Evolutionary conservation across 2,888 invertebrate species (phyloP).

Genomic region (Troides aeacus): DNA sequence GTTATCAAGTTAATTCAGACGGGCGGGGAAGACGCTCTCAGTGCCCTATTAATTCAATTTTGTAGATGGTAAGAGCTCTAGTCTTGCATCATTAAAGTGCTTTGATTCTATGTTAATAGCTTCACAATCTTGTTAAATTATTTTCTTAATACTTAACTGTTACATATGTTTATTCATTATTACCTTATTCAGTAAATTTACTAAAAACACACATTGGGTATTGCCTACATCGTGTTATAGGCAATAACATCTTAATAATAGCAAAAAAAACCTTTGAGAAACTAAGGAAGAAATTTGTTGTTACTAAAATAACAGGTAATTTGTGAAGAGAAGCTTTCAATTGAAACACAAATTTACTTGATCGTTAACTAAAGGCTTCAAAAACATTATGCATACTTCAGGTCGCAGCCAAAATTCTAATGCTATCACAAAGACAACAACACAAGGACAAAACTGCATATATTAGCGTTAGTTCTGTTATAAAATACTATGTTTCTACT

Average conservation of each 20-base stretch:
- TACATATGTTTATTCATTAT: no score
- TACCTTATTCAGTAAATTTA: no score
- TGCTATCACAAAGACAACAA: no score
- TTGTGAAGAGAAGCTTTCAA: not conserved
- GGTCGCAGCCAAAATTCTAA: not conserved
- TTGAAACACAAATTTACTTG: not conserved
- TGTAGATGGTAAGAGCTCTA: constrained; percentile 10
- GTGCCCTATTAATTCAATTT: constrained; percentile 22
- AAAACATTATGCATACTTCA: not conserved
- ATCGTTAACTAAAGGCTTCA: not conserved
- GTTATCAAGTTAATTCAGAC: constrained; percentile 15
- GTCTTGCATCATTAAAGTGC: constrained; percentile 1
- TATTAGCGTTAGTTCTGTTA: not conserved
- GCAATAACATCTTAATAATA: not conserved
- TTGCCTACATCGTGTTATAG: no score
- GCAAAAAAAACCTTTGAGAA: not conserved
- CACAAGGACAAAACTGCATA: no score
- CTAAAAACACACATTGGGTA: no score
- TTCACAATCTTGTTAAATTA: not conserved
- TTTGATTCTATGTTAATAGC: constrained; percentile 2
- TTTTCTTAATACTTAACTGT: no score
- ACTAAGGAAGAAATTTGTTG: not conserved
- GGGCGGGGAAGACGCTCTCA: constrained; percentile 3
- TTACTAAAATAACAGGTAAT: not conserved
- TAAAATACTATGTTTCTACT: not conserved